Conservation (phyloP, 2,888 invertebrate species). For the Phania funesta region DNA sequence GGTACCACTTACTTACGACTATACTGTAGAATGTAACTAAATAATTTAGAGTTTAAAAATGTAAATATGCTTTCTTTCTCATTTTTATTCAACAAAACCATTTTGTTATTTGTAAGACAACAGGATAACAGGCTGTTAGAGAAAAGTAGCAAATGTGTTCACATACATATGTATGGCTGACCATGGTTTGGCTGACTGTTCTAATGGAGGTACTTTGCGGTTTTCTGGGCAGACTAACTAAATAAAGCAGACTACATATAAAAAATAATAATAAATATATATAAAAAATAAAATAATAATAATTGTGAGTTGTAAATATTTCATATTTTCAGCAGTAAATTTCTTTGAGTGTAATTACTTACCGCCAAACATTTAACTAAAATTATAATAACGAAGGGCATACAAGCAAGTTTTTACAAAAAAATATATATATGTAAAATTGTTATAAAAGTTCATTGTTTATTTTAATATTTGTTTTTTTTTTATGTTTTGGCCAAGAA, state of each 20-base stretch:
- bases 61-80: not conserved
- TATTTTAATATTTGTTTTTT: not conserved
- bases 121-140: slow-evolving; percentile 14
- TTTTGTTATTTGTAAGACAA: slow-evolving; percentile 32
- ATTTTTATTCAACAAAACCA: slow-evolving; percentile 23
- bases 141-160: slow-evolving; percentile 26
- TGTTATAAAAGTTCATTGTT: slow-evolving; percentile 12
- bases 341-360: slow-evolving; percentile 41
- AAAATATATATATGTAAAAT: slow-evolving; percentile 1
- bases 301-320: not conserved
- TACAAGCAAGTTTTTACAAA: slow-evolving; percentile 3
- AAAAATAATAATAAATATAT: not conserved
- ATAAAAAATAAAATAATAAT: not conserved
- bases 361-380: slow-evolving; percentile 32
- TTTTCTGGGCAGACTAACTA: too few relatives aligned
- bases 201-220: not conserved
- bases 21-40: too few relatives aligned
- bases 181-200: not conserved
- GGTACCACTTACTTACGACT: too few relatives aligned
- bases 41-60: too few relatives aligned
- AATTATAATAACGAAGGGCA: not conserved
- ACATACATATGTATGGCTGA: slow-evolving; percentile 3
- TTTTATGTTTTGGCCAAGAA: not conserved
- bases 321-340: not conserved
- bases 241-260: not conserved